Evolutionary conservation across 2,888 invertebrate genomes (phyloP).

Genomic region (Thalpophila matura): DNA sequence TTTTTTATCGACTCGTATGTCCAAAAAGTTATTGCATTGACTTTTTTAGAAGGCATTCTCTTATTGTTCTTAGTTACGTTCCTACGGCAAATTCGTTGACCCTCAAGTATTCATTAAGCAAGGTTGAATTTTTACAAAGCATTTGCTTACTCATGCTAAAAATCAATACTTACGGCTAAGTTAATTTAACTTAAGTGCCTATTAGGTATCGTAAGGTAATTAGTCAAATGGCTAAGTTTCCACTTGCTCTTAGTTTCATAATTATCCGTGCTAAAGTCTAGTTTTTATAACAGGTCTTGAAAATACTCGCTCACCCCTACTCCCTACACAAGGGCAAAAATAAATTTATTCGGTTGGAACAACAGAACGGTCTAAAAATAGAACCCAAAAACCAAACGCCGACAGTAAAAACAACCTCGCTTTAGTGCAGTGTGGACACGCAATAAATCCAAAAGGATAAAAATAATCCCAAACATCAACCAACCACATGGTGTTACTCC

Average conservation of each 20-base stretch:
- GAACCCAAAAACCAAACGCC: constrained; percentile 30
- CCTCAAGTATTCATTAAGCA: constrained; percentile 44
- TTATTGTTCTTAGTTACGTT: constrained; percentile 42
- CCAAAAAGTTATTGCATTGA: constrained; percentile 24
- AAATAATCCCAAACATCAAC: constrained; percentile 35
- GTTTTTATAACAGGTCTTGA: constrained; percentile 7
- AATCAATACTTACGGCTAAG: constrained; percentile 59
- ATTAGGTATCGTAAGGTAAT: constrained; percentile 25
- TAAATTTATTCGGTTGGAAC: constrained; percentile 34
- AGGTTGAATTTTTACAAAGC: constrained; percentile 54
- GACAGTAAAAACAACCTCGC: constrained; percentile 37
- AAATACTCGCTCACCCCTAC: constrained; percentile 14
- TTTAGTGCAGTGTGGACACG: constrained; percentile 13
- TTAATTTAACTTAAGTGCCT: constrained; percentile 56
- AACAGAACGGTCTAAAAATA: constrained; percentile 48
- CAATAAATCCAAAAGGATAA: constrained; percentile 49
- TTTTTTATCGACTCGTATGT: neutral
- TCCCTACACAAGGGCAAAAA: constrained; percentile 12
- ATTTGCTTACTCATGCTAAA: constrained; percentile 46
- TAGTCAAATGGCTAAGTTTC: constrained; percentile 15
- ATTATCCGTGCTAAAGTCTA: neutral
- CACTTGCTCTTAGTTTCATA: constrained; percentile 1
- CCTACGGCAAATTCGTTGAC: constrained; percentile 46
- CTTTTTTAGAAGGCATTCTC: constrained; percentile 52
- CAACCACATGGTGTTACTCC: constrained; percentile 24